Evolutionary conservation across 2,113 vertebrate genomes (phyloP).

Genomic region (Petaurus breviceps): DNA sequence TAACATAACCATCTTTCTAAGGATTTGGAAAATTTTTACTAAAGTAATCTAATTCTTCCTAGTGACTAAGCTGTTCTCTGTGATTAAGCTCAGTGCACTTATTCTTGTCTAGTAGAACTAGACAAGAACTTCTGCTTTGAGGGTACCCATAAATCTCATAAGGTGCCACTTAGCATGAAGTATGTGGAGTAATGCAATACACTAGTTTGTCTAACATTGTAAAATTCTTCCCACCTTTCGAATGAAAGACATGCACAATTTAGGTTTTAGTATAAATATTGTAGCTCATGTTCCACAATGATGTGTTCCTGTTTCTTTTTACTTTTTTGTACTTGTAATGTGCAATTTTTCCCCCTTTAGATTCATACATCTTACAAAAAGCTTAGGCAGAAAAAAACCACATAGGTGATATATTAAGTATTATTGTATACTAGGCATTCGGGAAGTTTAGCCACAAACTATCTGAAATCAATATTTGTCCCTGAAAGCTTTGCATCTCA

Average conservation of each 20-base stretch:
- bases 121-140: background rate
- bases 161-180: background rate
- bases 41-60: background rate
- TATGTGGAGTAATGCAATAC: background rate
- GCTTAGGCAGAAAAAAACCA: constrained; percentile 35
- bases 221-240: background rate
- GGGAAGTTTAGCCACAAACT: constrained; percentile 31
- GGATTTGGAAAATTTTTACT: no score
- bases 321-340: background rate
- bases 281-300: background rate
- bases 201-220: background rate
- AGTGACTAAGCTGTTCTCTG: background rate
- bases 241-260: background rate
- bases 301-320: background rate
- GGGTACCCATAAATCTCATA: background rate
- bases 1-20: background rate
- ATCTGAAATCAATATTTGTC: constrained; percentile 37
- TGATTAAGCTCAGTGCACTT: background rate
- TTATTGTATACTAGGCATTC: background rate
- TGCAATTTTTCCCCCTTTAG: background rate
- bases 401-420: constrained; percentile 54
- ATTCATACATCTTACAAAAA: constrained; percentile 41
- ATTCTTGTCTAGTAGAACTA: background rate
- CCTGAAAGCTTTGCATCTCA: constrained; percentile 21
- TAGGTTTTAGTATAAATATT: background rate